A percentile compares a stretch with the other conserved stretches of the same genome.
These are phyloP conservation scores for Narcine bancroftii DNA, from an alignment of 2,113 vertebrate species.

Conservation along the genomic window DNA sequence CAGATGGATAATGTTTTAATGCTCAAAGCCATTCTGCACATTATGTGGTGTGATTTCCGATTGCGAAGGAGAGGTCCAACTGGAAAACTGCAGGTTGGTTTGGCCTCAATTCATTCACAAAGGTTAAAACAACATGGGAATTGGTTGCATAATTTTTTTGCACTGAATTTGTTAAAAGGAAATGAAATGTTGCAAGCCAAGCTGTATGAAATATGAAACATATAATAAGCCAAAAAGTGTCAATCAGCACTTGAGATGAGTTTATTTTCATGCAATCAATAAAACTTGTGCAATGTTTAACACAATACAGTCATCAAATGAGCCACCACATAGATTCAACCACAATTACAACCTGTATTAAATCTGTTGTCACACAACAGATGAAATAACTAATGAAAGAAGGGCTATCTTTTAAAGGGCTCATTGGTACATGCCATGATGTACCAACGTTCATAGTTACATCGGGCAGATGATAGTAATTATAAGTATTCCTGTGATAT, in stretches of 20 bases:
- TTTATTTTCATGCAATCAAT: background rate
- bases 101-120: background rate
- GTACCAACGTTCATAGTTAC: no score
- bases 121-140: constrained; percentile 19
- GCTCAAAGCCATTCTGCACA: background rate
- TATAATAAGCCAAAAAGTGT: background rate
- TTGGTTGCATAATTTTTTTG: background rate
- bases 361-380: background rate
- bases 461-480: background rate
- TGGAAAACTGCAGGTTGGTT: background rate
- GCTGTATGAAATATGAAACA: background rate
- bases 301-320: background rate
- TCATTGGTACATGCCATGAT: background rate
- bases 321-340: background rate
- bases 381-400: constrained; percentile 12
- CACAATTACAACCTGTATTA: background rate
- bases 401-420: background rate
- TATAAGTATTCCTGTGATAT: background rate
- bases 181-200: constrained; percentile 7
- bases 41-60: constrained; percentile 8
- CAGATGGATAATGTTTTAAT: constrained; percentile 27
- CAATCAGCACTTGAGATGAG: background rate
- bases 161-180: background rate
- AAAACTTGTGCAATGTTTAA: background rate
- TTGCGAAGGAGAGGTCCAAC: background rate